Percentiles rank a stretch among this genome's conserved stretches.
phyloP scores from a whole-genome alignment of 2,888 invertebrate species.

The Rhamphomyia laevipes region DNA sequence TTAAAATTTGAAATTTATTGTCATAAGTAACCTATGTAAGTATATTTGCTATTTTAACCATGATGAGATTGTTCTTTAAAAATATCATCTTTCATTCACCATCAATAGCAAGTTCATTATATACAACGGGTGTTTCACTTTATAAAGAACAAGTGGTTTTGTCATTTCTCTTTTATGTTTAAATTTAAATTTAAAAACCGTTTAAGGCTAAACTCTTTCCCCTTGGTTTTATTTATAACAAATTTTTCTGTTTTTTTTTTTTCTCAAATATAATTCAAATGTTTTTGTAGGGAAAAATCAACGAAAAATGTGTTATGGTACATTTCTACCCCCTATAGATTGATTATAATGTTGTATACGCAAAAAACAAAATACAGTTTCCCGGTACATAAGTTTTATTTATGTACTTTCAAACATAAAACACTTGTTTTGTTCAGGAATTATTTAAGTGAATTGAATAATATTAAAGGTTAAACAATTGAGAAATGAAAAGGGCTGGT shows the following conservation, averaged over 20 bases:
- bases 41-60: too few relatives aligned
- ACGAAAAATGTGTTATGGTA: not conserved
- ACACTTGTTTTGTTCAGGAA: constrained; percentile 17
- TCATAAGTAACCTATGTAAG: too few relatives aligned
- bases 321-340: not conserved
- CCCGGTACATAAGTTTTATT: not conserved
- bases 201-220: not conserved
- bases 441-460: constrained; percentile 16
- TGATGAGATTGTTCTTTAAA: too few relatives aligned
- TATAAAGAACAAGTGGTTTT: not conserved
- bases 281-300: not conserved
- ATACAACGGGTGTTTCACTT: not conserved
- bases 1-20: too few relatives aligned
- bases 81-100: too few relatives aligned
- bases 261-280: not conserved
- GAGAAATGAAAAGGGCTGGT: not conserved
- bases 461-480: constrained; percentile 16
- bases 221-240: not conserved
- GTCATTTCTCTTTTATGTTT: not conserved
- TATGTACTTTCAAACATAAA: constrained; percentile 3
- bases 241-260: not conserved
- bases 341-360: not conserved
- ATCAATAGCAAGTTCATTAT: not conserved
- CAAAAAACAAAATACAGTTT: not conserved
- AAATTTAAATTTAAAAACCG: not conserved